Evolutionary conservation across 2,797 vertebrate species (phyloP), one percentile per base, ranked within the genome.

Genomic region (Naso thynnoides): DNA sequence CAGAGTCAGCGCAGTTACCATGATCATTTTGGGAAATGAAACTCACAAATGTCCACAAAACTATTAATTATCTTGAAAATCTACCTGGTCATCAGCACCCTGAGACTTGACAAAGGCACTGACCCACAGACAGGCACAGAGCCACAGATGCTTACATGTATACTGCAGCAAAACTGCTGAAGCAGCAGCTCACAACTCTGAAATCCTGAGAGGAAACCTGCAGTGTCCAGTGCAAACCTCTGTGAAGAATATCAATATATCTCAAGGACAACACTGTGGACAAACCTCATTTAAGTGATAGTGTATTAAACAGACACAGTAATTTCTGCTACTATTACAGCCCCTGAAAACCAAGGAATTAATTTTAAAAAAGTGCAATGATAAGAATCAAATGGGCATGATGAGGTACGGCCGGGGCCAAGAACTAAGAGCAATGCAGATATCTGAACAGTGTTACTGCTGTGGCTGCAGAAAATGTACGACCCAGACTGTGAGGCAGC

Each of bases 111-210:
- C 9, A 70, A 47, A 79, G 24, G n/a, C 62, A 50, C 9, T 31
- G 48, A 45, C 55, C 62, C 64, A 78, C 55, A 75, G 27, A 63
- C 24, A 57, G 71, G 38, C 64, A 62, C 27, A n/a, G 41, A 71
- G 70, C 55, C 58, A 48, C 36, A 70, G 16, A 66, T n/a, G 31
- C 23, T 55, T 70, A 49, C 50, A 66, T 26, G 16, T 45, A 42
- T 6, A 74, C 64, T 88, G 88, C 88, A 85, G 83, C 78, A 42
- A 85, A 86, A 77, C 26, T 70, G 84, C 78, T 83, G 88, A 89
- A 36, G 53, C 71, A 77, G 66, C 78, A 31, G 59, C 60, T 56
- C 58, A 41, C 70, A 55, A n/a, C 64, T 76, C 75, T 60, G 52
- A 77, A 76, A 74, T 63, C 83, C 70, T 66, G 49, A 75, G 63